Percentiles rank a stretch among this genome's conserved stretches.
Evolutionary conservation across 2,888 invertebrate species (phyloP).

Genomic region (Sisyra nigra): DNA sequence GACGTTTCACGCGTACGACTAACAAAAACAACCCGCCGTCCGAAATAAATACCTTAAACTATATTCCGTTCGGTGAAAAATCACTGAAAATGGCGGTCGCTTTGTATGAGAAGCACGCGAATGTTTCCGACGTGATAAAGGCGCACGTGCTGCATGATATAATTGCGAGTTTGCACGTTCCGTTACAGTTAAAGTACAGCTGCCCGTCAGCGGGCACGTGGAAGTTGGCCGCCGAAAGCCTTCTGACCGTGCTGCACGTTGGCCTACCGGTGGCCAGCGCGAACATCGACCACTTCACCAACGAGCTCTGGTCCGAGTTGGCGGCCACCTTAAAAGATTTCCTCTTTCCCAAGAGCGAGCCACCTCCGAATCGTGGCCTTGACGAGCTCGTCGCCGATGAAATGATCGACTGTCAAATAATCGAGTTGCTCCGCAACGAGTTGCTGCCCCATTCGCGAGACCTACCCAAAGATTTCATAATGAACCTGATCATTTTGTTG

Average conservation of each 20-base stretch:
- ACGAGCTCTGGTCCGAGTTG: slow-evolving; percentile 73
- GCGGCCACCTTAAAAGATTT: slow-evolving; percentile 80
- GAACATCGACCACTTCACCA: slow-evolving; percentile 49
- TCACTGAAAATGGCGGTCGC: slow-evolving; percentile 56
- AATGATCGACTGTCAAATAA: slow-evolving; percentile 67
- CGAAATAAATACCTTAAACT: slow-evolving; percentile 66
- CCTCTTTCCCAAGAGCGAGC: slow-evolving; percentile 61
- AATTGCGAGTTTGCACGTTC: slow-evolving; percentile 49
- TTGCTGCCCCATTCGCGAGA: slow-evolving; percentile 63
- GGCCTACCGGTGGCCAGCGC: slow-evolving; percentile 79
- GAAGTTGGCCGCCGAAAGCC: slow-evolving; percentile 63
- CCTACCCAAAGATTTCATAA: slow-evolving; percentile 67
- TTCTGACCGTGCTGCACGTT: slow-evolving; percentile 61
- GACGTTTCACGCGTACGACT: slow-evolving; percentile 24
- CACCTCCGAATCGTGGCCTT: slow-evolving; percentile 37
- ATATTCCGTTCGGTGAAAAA: slow-evolving; percentile 74
- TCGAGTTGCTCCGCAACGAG: slow-evolving; percentile 65
- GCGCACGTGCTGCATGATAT: slow-evolving; percentile 51
- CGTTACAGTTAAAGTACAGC: slow-evolving; percentile 63
- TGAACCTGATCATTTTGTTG: slow-evolving; percentile 65
- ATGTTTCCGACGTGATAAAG: slow-evolving; percentile 51
- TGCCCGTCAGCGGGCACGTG: slow-evolving; percentile 68
- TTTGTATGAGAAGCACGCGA: slow-evolving; percentile 57
- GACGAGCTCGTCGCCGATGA: slow-evolving; percentile 50
- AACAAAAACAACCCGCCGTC: slow-evolving; percentile 26